These are phyloP conservation scores for Willowsia nigromaculata DNA, from an alignment of 2,888 invertebrate species.

Conservation along the genomic window DNA sequence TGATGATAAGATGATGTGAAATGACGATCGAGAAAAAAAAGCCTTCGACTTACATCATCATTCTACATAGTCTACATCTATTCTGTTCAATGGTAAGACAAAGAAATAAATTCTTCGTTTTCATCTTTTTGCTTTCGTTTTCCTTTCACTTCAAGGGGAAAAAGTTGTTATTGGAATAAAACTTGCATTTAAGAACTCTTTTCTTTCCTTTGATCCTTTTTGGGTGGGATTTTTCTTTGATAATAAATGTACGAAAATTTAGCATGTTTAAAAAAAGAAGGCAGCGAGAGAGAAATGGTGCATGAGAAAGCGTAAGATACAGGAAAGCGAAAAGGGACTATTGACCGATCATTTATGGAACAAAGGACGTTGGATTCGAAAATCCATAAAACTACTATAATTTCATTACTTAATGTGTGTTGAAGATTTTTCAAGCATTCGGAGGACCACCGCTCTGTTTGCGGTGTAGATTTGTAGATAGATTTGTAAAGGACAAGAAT, in stretches of 20 bases:
- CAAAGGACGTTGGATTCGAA: too few relatives aligned
- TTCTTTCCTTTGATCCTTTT: slow-evolving; percentile 55
- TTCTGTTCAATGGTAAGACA: slow-evolving; percentile 46
- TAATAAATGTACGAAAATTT: slow-evolving; percentile 72
- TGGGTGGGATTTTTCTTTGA: slow-evolving; percentile 61
- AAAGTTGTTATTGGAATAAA: slow-evolving; percentile 73
- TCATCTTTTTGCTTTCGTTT: slow-evolving; percentile 43
- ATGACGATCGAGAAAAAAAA: slow-evolving; percentile 58
- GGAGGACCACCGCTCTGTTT: background rate
- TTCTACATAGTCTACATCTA: background rate
- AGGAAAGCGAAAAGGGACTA: background rate
- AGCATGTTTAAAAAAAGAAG: slow-evolving; percentile 58
- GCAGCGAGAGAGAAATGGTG: slow-evolving; percentile 60
- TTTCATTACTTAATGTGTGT: too few relatives aligned
- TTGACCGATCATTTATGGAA: slow-evolving; percentile 70
- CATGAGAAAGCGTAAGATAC: slow-evolving; percentile 53
- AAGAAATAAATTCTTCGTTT: slow-evolving; percentile 53
- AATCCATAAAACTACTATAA: too few relatives aligned
- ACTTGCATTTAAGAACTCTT: slow-evolving; percentile 70
- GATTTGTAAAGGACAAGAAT: background rate
- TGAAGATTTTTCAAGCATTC: background rate
- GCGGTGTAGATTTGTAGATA: too few relatives aligned
- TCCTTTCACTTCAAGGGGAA: slow-evolving; percentile 67
- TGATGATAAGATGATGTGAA: background rate
- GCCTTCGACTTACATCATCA: slow-evolving; percentile 43